Evolutionary conservation across 2,113 vertebrate genomes (phyloP).

Genomic region (Narcine bancroftii): DNA sequence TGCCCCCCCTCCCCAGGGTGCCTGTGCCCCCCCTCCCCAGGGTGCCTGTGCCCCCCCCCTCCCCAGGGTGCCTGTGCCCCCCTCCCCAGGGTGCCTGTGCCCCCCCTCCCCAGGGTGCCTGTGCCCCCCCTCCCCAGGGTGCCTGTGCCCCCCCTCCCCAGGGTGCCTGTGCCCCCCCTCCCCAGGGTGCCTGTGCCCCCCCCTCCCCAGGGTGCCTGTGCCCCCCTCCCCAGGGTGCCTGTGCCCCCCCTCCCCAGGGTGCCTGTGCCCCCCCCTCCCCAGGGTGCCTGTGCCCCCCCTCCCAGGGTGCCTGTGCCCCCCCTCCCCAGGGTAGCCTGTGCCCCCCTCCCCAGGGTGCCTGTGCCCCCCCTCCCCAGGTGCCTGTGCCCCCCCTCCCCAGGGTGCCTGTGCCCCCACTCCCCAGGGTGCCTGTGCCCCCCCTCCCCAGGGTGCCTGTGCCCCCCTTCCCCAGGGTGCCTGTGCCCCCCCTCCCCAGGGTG

Average conservation of each 20-base stretch:
- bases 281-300: background rate
- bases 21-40: fast-evolving
- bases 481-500: background rate
- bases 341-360: background rate
- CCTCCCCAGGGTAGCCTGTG: background rate
- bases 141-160: too few relatives aligned
- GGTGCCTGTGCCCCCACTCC: background rate
- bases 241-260: background rate
- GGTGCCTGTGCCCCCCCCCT: too few relatives aligned
- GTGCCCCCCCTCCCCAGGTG: background rate
- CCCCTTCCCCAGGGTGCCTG: background rate
- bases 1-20: too few relatives aligned
- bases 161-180: too few relatives aligned
- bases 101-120: too few relatives aligned
- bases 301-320: background rate
- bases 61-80: too few relatives aligned
- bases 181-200: too few relatives aligned
- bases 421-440: background rate
- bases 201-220: too few relatives aligned
- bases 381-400: too few relatives aligned
- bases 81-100: too few relatives aligned
- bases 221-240: too few relatives aligned
- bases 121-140: too few relatives aligned
- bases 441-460: background rate
- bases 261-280: background rate